A percentile compares a stretch with the other conserved stretches of the same genome.
These are phyloP conservation scores for Zaprionus africanus DNA, from an alignment of 1,140 invertebrate genomes.

Conservation along the genomic window DNA sequence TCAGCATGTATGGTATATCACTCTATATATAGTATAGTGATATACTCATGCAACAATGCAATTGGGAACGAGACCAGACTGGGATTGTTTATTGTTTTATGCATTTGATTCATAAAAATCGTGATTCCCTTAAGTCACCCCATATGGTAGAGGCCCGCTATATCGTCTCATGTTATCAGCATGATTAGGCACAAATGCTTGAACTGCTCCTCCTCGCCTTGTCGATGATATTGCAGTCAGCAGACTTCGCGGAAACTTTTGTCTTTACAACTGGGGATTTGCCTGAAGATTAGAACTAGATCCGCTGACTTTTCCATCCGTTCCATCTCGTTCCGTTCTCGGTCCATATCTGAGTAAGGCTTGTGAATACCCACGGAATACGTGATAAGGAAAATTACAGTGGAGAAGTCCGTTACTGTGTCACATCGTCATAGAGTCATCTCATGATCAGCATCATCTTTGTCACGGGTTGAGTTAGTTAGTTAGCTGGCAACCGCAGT, in stretches of 20 bases:
- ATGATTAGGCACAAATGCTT: slow-evolving; percentile 45
- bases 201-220: slow-evolving; percentile 34
- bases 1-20: background rate
- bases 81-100: slow-evolving; percentile 32
- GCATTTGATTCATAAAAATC: slow-evolving; percentile 57
- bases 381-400: slow-evolving; percentile 35
- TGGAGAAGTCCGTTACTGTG: slow-evolving; percentile 8
- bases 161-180: slow-evolving; percentile 61
- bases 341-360: slow-evolving; percentile 7
- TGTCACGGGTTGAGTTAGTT: background rate
- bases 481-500: background rate
- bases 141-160: slow-evolving; percentile 9
- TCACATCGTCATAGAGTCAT: slow-evolving; percentile 6
- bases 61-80: slow-evolving; percentile 1
- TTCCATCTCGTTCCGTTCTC: background rate
- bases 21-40: background rate
- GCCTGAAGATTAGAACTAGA: slow-evolving; percentile 38
- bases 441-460: slow-evolving; percentile 9
- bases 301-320: background rate
- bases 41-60: background rate
- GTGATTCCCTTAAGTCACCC: slow-evolving; percentile 14
- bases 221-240: slow-evolving; percentile 7
- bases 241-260: slow-evolving; percentile 79
- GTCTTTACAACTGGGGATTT: slow-evolving; percentile 52
- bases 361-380: slow-evolving; percentile 2